A percentile compares a stretch with the other conserved stretches of the same genome.
Conservation (phyloP, 2,113 vertebrate genomes). For the Chionodraco myersi region DNA sequence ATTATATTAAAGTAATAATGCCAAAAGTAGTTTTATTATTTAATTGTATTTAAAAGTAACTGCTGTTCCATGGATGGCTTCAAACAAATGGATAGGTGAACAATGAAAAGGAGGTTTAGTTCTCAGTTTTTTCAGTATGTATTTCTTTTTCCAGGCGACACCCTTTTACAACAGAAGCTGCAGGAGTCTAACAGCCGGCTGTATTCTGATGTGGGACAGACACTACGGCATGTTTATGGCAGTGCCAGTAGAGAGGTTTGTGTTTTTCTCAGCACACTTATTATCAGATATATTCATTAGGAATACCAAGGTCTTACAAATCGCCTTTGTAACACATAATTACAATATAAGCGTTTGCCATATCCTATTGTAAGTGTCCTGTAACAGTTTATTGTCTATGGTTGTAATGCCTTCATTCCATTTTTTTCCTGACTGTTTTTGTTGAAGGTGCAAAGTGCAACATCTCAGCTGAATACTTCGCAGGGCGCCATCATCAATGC, state of each 20-base stretch:
- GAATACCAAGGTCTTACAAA: neutral
- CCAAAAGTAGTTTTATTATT: no score
- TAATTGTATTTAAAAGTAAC: no score
- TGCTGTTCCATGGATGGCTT: neutral
- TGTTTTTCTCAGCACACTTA: neutral
- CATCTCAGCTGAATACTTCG: conserved; percentile 85
- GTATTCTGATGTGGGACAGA: conserved; percentile 84
- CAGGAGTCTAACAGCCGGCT: conserved; percentile 89
- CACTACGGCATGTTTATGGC: conserved; percentile 86
- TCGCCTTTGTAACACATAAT: neutral
- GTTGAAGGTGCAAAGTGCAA: conserved; percentile 79
- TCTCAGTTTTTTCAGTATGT: no score
- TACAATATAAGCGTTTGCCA: neutral
- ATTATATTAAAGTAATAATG: no score
- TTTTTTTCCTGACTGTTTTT: conserved; percentile 14
- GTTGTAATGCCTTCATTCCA: neutral
- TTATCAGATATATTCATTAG: neutral
- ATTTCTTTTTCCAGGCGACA: conserved; percentile 66
- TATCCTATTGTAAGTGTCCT: neutral
- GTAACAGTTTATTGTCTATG: neutral
- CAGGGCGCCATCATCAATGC: conserved; percentile 88
- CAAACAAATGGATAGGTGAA: neutral
- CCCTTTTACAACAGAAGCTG: conserved; percentile 90
- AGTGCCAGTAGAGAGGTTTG: conserved; percentile 86
- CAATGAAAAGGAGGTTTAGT: neutral